Conservation (phyloP, 1,140 invertebrate species). For the Habropoda laboriosa region DNA sequence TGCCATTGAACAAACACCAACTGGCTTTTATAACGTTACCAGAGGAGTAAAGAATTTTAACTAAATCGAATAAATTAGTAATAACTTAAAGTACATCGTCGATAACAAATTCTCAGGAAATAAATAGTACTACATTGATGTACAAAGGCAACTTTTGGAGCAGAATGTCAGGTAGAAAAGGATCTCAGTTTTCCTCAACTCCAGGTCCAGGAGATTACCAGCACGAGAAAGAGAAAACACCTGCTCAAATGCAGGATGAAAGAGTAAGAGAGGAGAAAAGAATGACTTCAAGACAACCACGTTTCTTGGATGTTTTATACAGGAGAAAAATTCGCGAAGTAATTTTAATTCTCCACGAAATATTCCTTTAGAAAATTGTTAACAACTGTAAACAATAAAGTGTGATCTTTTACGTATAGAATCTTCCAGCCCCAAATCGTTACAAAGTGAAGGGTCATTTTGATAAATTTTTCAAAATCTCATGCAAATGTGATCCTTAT, state of each 20-base stretch:
- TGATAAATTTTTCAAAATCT: constrained; percentile 19
- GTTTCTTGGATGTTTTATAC: constrained; percentile 54
- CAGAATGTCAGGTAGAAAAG: constrained; percentile 63
- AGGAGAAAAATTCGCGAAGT: constrained; percentile 60
- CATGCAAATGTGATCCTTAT: constrained; percentile 51
- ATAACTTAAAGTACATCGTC: no score
- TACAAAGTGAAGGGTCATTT: constrained; percentile 57
- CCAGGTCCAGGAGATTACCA: constrained; percentile 62
- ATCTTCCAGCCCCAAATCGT: constrained; percentile 59
- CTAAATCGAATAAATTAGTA: no score
- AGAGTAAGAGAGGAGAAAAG: constrained; percentile 58
- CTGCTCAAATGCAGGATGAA: constrained; percentile 46
- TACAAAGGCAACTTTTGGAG: constrained; percentile 71
- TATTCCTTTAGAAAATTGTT: no score
- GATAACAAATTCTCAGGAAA: constrained; percentile 42
- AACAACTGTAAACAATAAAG: no score
- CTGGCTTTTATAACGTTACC: constrained; percentile 53
- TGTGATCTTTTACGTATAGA: constrained; percentile 35
- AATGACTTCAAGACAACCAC: constrained; percentile 42
- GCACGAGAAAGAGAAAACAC: constrained; percentile 43
- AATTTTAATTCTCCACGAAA: constrained; percentile 8
- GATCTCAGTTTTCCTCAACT: constrained; percentile 14
- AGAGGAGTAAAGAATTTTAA: constrained; percentile 37
- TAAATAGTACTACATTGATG: constrained; percentile 50
- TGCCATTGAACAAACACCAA: constrained; percentile 8